These are phyloP conservation scores for Probosciger aterrimus DNA, from an alignment of 2,113 vertebrate genomes.

Conservation along the genomic window DNA sequence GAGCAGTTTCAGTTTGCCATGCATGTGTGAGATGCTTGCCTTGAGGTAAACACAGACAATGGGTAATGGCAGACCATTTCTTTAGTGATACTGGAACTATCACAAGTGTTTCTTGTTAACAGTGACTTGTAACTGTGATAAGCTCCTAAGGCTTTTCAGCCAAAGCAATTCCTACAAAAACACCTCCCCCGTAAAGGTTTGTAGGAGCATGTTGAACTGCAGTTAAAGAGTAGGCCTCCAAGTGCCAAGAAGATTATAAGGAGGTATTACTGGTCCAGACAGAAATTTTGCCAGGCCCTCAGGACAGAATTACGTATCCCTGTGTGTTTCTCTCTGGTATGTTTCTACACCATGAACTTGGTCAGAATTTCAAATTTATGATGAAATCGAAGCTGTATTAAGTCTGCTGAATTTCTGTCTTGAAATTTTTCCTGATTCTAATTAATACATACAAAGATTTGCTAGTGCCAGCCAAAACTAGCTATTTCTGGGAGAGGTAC, in stretches of 20 bases:
- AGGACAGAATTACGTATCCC: slow-evolving; percentile 24
- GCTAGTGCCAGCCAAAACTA: neutral
- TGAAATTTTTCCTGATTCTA: neutral
- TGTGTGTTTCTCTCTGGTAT: neutral
- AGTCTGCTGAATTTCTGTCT: slow-evolving; percentile 26
- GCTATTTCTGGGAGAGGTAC: neutral
- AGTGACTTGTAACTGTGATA: neutral
- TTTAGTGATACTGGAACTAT: neutral
- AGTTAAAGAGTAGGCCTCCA: neutral
- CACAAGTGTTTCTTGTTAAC: slow-evolving; percentile 7
- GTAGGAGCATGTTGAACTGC: neutral
- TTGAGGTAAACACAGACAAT: neutral
- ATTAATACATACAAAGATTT: neutral
- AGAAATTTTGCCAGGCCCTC: slow-evolving; percentile 47
- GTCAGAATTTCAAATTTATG: slow-evolving; percentile 17
- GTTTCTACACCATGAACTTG: slow-evolving; percentile 20
- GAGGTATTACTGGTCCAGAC: slow-evolving; percentile 36
- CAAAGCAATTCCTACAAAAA: slow-evolving; percentile 14
- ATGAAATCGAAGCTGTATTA: slow-evolving; percentile 38
- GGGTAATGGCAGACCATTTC: neutral
- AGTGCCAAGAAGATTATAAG: slow-evolving; percentile 35
- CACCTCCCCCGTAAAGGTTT: neutral
- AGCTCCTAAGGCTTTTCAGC: slow-evolving; percentile 20
- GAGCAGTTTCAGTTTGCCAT: neutral
- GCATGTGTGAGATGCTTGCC: neutral